These are phyloP conservation scores for Sogatella furcifera DNA, from an alignment of 1,140 invertebrate genomes.

Conservation along the genomic window DNA sequence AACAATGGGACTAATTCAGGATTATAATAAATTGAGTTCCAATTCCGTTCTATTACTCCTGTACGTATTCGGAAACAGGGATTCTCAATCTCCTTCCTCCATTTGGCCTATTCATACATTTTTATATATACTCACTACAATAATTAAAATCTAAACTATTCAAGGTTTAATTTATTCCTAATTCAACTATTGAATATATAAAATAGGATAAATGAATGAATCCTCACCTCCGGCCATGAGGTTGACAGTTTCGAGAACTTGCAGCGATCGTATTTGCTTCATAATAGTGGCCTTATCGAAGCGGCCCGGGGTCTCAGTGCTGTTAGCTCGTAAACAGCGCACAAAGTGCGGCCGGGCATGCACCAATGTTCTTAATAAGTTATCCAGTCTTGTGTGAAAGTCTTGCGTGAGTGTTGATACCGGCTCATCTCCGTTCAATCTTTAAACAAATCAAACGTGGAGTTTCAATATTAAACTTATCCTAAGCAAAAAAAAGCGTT, in stretches of 20 bases:
- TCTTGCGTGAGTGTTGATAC: constrained; percentile 88
- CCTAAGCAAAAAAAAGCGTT: too few relatives aligned
- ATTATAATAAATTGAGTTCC: too few relatives aligned
- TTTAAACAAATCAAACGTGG: constrained; percentile 28
- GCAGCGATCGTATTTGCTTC: constrained; percentile 76
- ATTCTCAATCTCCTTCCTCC: too few relatives aligned
- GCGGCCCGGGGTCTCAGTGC: constrained; percentile 58
- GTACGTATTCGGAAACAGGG: too few relatives aligned
- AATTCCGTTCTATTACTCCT: too few relatives aligned
- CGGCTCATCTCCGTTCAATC: constrained; percentile 75
- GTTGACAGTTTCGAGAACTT: constrained; percentile 90
- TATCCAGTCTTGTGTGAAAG: constrained; percentile 87
- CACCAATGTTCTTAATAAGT: constrained; percentile 78
- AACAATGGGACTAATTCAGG: too few relatives aligned
- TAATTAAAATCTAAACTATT: too few relatives aligned
- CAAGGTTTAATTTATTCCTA: too few relatives aligned
- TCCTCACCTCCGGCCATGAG: constrained; percentile 69
- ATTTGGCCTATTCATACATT: too few relatives aligned
- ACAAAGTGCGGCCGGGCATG: constrained; percentile 91
- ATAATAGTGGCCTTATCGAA: constrained; percentile 75
- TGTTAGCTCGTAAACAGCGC: constrained; percentile 79
- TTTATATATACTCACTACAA: too few relatives aligned
- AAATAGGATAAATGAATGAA: not conserved
- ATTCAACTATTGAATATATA: too few relatives aligned
- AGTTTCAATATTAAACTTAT: too few relatives aligned